Conservation (phyloP, 2,888 invertebrate genomes). For the Leucophora obtusa region DNA sequence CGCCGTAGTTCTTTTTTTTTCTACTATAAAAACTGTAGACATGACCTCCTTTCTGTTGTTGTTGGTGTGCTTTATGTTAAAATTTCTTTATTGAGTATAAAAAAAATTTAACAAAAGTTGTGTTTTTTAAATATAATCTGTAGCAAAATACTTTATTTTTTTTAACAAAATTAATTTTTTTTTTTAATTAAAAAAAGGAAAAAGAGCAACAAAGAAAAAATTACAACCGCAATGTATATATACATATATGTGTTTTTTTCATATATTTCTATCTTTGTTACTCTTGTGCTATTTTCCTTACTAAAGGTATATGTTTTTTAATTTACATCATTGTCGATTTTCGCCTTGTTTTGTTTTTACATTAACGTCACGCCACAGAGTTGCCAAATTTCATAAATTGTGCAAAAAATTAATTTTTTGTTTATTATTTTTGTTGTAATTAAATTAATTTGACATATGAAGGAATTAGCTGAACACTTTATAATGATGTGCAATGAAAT, state of each 20-base stretch:
- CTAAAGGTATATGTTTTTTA: conserved; percentile 16
- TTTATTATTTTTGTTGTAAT: no score
- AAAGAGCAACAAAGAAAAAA: conserved; percentile 30
- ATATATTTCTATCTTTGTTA: conserved; percentile 41
- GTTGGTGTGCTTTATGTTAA: conserved; percentile 11
- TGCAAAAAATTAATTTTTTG: not conserved
- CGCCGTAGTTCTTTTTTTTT: conserved; percentile 54
- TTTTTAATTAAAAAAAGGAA: conserved; percentile 35
- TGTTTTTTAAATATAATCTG: no score
- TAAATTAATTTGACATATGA: no score
- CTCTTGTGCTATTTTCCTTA: conserved; percentile 34
- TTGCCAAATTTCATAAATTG: conserved; percentile 46
- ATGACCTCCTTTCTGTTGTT: conserved; percentile 56
- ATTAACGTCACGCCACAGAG: conserved; percentile 42
- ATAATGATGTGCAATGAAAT: no score
- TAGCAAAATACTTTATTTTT: not conserved
- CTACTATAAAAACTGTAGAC: conserved; percentile 50
- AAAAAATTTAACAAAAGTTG: not conserved
- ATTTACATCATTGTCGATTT: conserved; percentile 53
- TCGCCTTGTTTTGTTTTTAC: conserved; percentile 45
- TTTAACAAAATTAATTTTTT: conserved; percentile 4
- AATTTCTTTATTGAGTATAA: not conserved
- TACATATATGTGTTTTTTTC: conserved; percentile 15
- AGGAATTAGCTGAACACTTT: no score
- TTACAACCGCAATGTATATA: conserved; percentile 27